phyloP scores from a whole-genome alignment of 1,140 invertebrate species.

The Thrips palmi region DNA sequence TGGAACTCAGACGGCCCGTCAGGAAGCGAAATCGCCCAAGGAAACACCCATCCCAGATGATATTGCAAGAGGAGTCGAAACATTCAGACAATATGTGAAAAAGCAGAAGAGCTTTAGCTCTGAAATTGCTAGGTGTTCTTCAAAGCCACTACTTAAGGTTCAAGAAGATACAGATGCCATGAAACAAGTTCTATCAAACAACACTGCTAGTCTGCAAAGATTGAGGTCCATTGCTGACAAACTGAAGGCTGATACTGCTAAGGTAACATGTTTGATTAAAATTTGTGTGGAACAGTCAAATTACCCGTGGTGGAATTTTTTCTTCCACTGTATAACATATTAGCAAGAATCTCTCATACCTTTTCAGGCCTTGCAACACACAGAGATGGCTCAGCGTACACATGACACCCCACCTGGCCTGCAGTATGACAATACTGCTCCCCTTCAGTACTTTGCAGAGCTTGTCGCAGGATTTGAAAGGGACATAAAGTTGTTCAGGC shows the following conservation, averaged over 20 bases:
- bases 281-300: background rate
- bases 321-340: background rate
- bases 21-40: slow-evolving; percentile 32
- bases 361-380: slow-evolving; percentile 40
- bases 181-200: slow-evolving; percentile 40
- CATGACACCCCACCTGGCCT: slow-evolving; percentile 55
- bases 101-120: slow-evolving; percentile 64
- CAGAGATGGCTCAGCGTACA: slow-evolving; percentile 60
- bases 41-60: slow-evolving; percentile 55
- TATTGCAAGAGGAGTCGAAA: slow-evolving; percentile 37
- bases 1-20: background rate
- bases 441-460: slow-evolving; percentile 51
- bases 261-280: slow-evolving; percentile 20
- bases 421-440: slow-evolving; percentile 58
- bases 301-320: background rate
- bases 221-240: slow-evolving; percentile 46
- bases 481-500: slow-evolving; percentile 43
- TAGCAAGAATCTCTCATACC: background rate
- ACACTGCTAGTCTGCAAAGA: slow-evolving; percentile 35
- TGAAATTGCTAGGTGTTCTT: slow-evolving; percentile 55
- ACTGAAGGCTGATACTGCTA: slow-evolving; percentile 52
- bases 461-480: slow-evolving; percentile 52
- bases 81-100: slow-evolving; percentile 60
- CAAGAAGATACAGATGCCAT: slow-evolving; percentile 41
- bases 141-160: slow-evolving; percentile 42